These are phyloP conservation scores for Steatocranus sp. DNA, from an alignment of 2,797 vertebrate species.

Conservation along the genomic window DNA sequence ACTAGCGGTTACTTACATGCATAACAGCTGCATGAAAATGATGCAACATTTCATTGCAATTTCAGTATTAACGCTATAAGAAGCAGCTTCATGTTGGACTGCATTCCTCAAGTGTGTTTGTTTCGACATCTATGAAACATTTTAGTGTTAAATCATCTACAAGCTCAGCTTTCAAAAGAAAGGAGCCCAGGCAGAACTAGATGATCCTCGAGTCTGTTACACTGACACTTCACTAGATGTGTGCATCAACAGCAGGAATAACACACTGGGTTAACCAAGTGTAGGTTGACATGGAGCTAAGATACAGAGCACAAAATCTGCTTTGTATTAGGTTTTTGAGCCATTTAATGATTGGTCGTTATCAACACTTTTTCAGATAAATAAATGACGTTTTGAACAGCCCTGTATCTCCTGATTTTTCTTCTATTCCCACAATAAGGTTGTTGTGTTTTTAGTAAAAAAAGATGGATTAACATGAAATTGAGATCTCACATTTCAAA, in stretches of 20 bases:
- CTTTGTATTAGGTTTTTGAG: background rate
- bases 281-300: background rate
- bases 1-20: background rate
- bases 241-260: background rate
- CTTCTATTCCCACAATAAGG: background rate
- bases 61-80: background rate
- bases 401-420: background rate
- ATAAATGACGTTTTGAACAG: background rate
- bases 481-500: background rate
- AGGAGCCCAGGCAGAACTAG: background rate
- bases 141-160: background rate
- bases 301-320: background rate
- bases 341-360: background rate
- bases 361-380: background rate
- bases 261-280: background rate
- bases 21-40: background rate
- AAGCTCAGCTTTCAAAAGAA: background rate
- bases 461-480: background rate
- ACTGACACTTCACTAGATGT: background rate
- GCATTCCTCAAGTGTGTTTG: background rate
- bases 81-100: background rate
- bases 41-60: background rate
- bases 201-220: fast-evolving
- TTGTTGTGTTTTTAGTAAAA: background rate
- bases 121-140: background rate